A percentile compares a stretch with the other conserved stretches of the same genome.
Conservation (phyloP, 2,113 vertebrate species). For the Rhizomys pruinosus region DNA sequence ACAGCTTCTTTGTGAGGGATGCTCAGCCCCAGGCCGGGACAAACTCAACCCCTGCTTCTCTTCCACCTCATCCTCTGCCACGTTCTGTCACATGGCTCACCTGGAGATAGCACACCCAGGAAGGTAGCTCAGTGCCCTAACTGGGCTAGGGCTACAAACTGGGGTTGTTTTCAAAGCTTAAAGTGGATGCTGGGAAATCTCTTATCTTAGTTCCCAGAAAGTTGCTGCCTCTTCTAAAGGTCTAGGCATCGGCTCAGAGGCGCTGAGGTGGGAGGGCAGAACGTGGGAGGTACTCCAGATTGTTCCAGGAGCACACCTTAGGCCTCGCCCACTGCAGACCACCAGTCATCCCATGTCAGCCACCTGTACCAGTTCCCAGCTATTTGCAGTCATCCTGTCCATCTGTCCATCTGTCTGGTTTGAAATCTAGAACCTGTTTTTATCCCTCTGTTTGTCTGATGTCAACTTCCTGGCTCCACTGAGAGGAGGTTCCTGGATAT, state of each 20-base stretch:
- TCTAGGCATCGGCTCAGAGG: background rate
- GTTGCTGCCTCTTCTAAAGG: background rate
- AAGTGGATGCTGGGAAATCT: background rate
- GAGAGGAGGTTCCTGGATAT: background rate
- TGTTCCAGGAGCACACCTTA: accelerated
- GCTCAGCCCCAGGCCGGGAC: background rate
- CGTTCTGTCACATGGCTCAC: background rate
- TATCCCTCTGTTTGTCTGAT: slow-evolving; percentile 20
- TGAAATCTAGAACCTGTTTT: background rate
- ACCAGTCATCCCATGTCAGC: background rate
- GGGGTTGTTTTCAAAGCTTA: background rate
- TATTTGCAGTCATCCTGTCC: slow-evolving; percentile 3
- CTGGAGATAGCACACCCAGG: background rate
- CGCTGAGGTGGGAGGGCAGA: background rate
- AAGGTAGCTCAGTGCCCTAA: background rate
- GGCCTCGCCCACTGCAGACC: background rate
- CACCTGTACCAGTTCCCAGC: background rate
- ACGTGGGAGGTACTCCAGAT: background rate
- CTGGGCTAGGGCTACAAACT: background rate
- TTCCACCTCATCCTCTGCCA: background rate
- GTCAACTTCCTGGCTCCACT: background rate
- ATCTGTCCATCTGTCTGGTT: background rate
- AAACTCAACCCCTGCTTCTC: background rate
- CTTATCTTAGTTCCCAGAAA: background rate
- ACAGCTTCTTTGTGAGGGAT: background rate